Evolutionary conservation across 2,888 invertebrate species (phyloP), one percentile per base, ranked within the genome.

Genomic region (Caenorhabditis sp.): DNA sequence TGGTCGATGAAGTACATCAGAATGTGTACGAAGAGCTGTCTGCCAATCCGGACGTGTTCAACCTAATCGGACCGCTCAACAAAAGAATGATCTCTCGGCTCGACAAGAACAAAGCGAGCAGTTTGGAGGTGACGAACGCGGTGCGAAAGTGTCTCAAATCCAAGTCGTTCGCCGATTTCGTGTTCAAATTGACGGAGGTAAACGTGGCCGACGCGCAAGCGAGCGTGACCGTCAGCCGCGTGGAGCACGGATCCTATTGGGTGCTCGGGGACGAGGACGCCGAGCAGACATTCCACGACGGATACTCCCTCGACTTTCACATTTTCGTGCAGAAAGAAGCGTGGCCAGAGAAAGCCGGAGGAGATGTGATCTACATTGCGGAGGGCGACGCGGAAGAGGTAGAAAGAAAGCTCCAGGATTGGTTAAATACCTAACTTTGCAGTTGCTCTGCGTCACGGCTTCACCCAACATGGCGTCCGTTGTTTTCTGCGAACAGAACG

Each of bases 401-500:
- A n/a, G n/a, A n/a, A n/a, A n/a, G n/a, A n/a, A n/a, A n/a, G n/a
- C n/a, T n/a, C n/a, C n/a, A n/a, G n/a, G n/a, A n/a, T n/a, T n/a
- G n/a, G n/a, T n/a, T n/a, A n/a, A n/a, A n/a, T n/a, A n/a, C n/a
- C n/a, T 39, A 8, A 50, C 20, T 43, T 72, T 82, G 50, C 56
- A 85, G 85, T 71, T 84, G 8, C 61, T 86, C 15, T 82, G 83
- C 7, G 72, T 86, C 41, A 43, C 71, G 15, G 86, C 87, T 9
- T 46, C 62, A 8, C 61, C 70, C 11, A 86, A 86, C 62, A 65
- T 71, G 8, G 61, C 75, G 2, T 83, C 83, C 1, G 50, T 87
- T 15, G 83, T 86, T 9, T 85, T 86, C 73, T 79, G 83, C 2
- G 86, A 87, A 43, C 85, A 86, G 0, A 83, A 83, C 11, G 85